Conservation (phyloP, 2,797 vertebrate genomes). For the Margarornis squamiger region DNA sequence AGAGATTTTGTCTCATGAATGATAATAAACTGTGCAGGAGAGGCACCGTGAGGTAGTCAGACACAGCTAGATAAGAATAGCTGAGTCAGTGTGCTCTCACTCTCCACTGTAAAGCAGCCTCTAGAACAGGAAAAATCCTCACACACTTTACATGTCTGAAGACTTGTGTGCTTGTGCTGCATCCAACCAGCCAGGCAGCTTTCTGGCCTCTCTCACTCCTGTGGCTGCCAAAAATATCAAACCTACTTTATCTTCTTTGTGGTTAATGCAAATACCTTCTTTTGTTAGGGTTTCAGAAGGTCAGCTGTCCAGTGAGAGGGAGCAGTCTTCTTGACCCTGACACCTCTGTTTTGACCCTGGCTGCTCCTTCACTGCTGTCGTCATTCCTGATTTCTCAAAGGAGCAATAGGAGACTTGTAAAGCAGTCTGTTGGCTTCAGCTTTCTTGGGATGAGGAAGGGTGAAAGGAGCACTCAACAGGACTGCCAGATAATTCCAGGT, state of each 20-base stretch:
- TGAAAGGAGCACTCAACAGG: neutral
- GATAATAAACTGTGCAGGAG: neutral
- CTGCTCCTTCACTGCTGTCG: neutral
- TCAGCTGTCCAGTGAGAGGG: neutral
- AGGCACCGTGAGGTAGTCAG: neutral
- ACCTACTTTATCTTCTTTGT: neutral
- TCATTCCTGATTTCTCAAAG: neutral
- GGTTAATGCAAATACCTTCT: constrained; percentile 18
- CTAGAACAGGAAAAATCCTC: neutral
- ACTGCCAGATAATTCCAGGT: neutral
- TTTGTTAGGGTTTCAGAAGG: neutral
- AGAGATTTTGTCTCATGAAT: neutral
- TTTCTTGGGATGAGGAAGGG: neutral
- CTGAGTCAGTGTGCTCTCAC: neutral
- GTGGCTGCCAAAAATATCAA: neutral
- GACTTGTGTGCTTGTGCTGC: neutral
- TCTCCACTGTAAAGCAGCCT: neutral
- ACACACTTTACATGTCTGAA: neutral
- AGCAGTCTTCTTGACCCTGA: neutral
- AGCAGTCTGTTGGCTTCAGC: fast-evolving
- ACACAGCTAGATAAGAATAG: neutral
- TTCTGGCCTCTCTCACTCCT: neutral
- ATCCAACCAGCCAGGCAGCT: neutral
- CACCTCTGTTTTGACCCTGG: neutral
- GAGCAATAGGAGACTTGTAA: neutral